Evolutionary conservation across 2,888 invertebrate species (phyloP).

Genomic region (Boloria euphrosyne): DNA sequence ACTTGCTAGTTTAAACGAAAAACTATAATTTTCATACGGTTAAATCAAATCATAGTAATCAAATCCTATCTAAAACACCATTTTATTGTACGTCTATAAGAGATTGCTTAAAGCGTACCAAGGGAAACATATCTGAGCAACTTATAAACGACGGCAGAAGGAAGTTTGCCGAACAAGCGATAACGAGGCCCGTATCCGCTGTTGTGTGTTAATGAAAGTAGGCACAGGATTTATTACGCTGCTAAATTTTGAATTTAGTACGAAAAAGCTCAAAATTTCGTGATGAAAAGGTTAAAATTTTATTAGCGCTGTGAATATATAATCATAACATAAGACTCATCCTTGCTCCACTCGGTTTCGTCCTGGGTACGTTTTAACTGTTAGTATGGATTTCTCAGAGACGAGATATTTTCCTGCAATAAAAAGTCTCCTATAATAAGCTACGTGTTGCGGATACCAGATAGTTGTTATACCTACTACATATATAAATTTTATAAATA

Average conservation of each 20-base stretch:
- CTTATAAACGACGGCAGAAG: conserved; percentile 24
- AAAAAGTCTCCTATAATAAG: too few relatives aligned
- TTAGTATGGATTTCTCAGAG: too few relatives aligned
- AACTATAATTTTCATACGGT: neutral
- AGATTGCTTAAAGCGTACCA: conserved; percentile 20
- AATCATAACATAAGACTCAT: too few relatives aligned
- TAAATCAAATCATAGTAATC: neutral
- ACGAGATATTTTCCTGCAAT: too few relatives aligned
- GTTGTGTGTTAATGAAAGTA: conserved; percentile 17
- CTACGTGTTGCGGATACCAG: too few relatives aligned
- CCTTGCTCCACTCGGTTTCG: too few relatives aligned
- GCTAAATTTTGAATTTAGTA: neutral
- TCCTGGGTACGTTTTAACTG: too few relatives aligned
- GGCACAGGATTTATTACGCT: conserved; percentile 7
- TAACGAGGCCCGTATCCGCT: conserved; percentile 20
- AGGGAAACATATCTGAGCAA: conserved; percentile 25
- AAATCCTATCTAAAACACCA: neutral
- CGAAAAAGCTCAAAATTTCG: neutral
- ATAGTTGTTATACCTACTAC: too few relatives aligned
- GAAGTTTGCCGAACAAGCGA: conserved; percentile 28
- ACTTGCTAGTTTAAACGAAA: neutral
- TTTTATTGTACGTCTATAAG: conserved; percentile 9
- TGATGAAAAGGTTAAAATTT: too few relatives aligned
- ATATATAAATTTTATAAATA: too few relatives aligned
- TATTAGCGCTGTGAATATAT: too few relatives aligned